Percentiles rank a stretch among this genome's conserved stretches.
Conservation (phyloP, 1,140 invertebrate genomes). For the Papilio machaon region DNA sequence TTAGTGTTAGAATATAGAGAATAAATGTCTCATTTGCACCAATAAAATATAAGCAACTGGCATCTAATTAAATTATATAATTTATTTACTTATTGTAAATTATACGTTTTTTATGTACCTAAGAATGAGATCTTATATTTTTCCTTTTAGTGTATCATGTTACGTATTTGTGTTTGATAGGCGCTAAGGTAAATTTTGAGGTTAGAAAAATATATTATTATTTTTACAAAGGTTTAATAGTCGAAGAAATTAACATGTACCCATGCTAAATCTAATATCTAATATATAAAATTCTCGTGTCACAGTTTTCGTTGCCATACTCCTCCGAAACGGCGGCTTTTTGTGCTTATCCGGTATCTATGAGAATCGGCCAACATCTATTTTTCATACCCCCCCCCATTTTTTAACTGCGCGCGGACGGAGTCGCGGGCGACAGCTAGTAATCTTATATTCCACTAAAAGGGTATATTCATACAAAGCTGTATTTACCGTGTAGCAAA, state of each 20-base stretch:
- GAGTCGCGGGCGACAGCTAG: too few relatives aligned
- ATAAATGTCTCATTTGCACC: background rate
- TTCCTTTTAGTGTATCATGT: background rate
- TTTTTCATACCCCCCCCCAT: too few relatives aligned
- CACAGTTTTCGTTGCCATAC: too few relatives aligned
- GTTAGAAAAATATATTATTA: background rate
- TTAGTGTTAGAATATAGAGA: too few relatives aligned
- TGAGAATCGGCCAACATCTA: too few relatives aligned
- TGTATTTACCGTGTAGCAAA: background rate
- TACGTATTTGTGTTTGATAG: background rate
- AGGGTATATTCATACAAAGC: background rate
- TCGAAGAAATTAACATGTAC: too few relatives aligned
- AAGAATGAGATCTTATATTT: slow-evolving; percentile 9
- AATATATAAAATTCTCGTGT: too few relatives aligned
- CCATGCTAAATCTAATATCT: too few relatives aligned
- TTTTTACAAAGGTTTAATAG: background rate
- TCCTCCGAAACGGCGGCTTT: too few relatives aligned
- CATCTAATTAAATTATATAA: background rate
- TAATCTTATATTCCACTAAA: too few relatives aligned
- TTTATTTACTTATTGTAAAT: slow-evolving; percentile 13
- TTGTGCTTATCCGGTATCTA: too few relatives aligned
- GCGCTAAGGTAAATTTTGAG: slow-evolving; percentile 8
- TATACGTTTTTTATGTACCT: slow-evolving; percentile 21
- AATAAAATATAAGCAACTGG: background rate
- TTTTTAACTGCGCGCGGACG: too few relatives aligned